Conservation (phyloP, 2,888 invertebrate genomes). For the Synanthedon tipuliformis region DNA sequence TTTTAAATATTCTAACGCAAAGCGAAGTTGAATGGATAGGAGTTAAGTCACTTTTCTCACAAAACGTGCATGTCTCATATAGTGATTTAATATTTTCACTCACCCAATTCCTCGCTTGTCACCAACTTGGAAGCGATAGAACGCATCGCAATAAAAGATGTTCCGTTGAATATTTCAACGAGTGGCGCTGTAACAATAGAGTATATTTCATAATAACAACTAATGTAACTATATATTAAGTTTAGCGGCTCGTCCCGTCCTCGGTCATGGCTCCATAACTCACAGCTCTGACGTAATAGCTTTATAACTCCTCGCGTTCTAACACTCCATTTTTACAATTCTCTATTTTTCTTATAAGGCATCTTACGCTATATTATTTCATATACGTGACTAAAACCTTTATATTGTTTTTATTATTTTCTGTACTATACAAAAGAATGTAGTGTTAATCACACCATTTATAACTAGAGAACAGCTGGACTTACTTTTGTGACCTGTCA, state of each 20-base stretch:
- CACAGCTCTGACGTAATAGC: not conserved
- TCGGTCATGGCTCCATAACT: not conserved
- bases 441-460: too few species aligned
- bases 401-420: too few species aligned
- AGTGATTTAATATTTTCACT: constrained; percentile 18
- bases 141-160: constrained; percentile 81
- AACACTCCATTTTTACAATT: not conserved
- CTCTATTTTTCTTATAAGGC: not conserved
- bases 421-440: too few species aligned
- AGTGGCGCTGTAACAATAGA: constrained; percentile 22
- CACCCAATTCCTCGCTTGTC: constrained; percentile 78
- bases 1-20: too few species aligned
- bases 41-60: too few species aligned
- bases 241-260: not conserved
- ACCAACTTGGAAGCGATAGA: constrained; percentile 82
- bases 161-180: constrained; percentile 79
- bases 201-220: not conserved
- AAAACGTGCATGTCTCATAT: not conserved
- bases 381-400: too few species aligned
- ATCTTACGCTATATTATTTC: too few species aligned
- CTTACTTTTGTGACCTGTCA: too few species aligned
- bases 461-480: too few species aligned
- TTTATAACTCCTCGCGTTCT: not conserved
- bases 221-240: not conserved
- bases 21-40: too few species aligned